Conservation (phyloP, 2,113 vertebrate species). For the Corythoichthys intestinalis region DNA sequence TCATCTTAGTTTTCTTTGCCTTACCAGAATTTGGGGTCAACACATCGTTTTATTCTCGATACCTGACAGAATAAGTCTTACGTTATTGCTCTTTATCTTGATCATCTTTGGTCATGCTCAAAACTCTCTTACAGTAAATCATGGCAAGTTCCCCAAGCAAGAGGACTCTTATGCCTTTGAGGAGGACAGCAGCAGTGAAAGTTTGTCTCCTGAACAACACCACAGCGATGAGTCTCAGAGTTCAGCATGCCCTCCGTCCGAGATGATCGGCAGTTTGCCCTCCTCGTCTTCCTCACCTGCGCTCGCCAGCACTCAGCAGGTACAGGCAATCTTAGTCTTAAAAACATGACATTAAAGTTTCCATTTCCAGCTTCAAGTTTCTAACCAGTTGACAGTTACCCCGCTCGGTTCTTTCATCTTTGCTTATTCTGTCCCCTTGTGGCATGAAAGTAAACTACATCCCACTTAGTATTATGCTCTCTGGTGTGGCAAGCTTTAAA, state of each 20-base stretch:
- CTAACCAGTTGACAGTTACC: no score
- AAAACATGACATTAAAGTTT: not conserved
- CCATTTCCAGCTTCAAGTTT: not conserved
- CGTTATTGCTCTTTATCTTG: not conserved
- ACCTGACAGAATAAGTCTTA: not conserved
- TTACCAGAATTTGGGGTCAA: not conserved
- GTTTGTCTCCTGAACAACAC: slow-evolving; percentile 85
- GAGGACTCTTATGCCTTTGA: slow-evolving; percentile 90
- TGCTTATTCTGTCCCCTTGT: slow-evolving; percentile 38
- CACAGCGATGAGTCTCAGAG: slow-evolving; percentile 81
- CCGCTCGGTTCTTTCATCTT: not conserved
- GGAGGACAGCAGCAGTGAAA: slow-evolving; percentile 93
- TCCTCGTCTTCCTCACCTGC: slow-evolving; percentile 63
- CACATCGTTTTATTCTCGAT: not conserved
- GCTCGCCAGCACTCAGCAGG: slow-evolving; percentile 71
- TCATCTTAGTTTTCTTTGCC: not conserved
- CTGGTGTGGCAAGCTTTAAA: no score
- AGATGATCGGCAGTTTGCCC: slow-evolving; percentile 67
- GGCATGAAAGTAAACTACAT: slow-evolving; percentile 32
- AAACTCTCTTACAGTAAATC: slow-evolving; percentile 71
- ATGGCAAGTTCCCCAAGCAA: slow-evolving; percentile 81
- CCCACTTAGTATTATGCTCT: not conserved
- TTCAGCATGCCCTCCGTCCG: slow-evolving; percentile 68
- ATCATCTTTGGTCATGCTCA: not conserved
- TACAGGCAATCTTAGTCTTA: slow-evolving; percentile 39